These are phyloP conservation scores for Atrichornis clamosus DNA, from an alignment of 2,113 vertebrate species.

Conservation along the genomic window DNA sequence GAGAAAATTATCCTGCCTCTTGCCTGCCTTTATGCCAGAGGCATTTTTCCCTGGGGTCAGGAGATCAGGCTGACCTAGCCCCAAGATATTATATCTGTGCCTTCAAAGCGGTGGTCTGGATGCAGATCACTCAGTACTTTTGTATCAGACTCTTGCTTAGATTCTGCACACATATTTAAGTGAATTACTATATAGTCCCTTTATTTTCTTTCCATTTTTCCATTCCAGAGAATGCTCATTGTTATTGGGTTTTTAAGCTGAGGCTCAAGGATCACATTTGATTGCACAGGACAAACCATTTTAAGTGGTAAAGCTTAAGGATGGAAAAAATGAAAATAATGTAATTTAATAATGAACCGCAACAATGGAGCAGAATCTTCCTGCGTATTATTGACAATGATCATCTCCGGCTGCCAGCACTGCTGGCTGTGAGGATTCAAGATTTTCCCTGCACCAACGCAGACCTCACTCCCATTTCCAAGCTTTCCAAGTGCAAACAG, in stretches of 20 bases:
- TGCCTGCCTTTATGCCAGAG: neutral
- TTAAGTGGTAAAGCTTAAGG: slow-evolving; percentile 68
- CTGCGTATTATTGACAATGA: slow-evolving; percentile 54
- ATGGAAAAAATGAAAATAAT: slow-evolving; percentile 74
- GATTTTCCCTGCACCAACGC: slow-evolving; percentile 28
- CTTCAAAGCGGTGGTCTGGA: neutral
- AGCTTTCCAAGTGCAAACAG: slow-evolving; percentile 46
- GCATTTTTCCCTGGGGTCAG: neutral
- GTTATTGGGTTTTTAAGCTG: slow-evolving; percentile 56
- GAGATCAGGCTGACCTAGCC: neutral
- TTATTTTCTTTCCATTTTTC: slow-evolving; percentile 61
- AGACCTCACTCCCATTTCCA: slow-evolving; percentile 41
- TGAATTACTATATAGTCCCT: slow-evolving; percentile 51
- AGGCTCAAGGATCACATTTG: slow-evolving; percentile 70
- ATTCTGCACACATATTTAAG: slow-evolving; percentile 57
- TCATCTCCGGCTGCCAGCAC: slow-evolving; percentile 47
- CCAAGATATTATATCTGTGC: neutral
- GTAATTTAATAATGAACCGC: slow-evolving; percentile 69
- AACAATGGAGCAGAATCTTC: slow-evolving; percentile 65
- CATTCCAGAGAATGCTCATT: slow-evolving; percentile 57
- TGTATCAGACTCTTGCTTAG: slow-evolving; percentile 21
- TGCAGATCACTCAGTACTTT: neutral
- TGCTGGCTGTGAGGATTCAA: slow-evolving; percentile 50
- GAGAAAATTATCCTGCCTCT: neutral
- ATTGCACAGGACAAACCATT: slow-evolving; percentile 70